Conservation (phyloP, 2,888 invertebrate species). For the Drosophila mimica region DNA sequence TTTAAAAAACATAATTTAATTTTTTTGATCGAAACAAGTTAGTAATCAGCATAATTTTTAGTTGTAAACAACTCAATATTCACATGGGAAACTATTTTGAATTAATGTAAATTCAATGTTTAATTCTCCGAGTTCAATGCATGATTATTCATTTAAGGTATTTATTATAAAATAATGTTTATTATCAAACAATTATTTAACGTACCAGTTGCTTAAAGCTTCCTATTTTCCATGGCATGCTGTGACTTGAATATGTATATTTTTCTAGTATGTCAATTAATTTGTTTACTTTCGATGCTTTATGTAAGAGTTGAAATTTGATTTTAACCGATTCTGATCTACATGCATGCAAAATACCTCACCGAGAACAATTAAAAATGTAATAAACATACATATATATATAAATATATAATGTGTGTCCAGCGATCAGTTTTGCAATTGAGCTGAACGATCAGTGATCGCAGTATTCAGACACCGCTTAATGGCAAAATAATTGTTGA, state of each 20-base stretch:
- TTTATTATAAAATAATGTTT: not conserved
- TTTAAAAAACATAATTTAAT: not conserved
- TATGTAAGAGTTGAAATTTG: not conserved
- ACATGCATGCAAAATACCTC: constrained; percentile 32
- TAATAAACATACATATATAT: constrained; percentile 18
- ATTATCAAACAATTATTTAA: not conserved
- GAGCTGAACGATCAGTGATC: constrained; percentile 81
- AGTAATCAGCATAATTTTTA: too few species aligned
- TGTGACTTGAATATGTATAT: not conserved
- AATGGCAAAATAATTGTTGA: constrained; percentile 76
- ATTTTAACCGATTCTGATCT: constrained; percentile 36
- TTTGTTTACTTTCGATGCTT: not conserved
- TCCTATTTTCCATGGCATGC: constrained; percentile 1
- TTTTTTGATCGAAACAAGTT: too few species aligned
- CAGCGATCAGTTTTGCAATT: constrained; percentile 69
- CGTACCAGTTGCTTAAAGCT: not conserved
- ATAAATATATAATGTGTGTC: constrained; percentile 27
- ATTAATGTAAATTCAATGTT: not conserved
- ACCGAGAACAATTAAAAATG: constrained; percentile 52
- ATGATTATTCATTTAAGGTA: not conserved
- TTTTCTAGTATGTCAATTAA: not conserved
- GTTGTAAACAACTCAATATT: too few species aligned
- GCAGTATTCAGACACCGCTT: constrained; percentile 61
- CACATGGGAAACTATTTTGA: not conserved
- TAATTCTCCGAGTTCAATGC: not conserved